Percentiles rank a stretch among this genome's conserved stretches.
Conservation (phyloP, 2,888 invertebrate genomes). For the Dicyrtoma fusca region DNA sequence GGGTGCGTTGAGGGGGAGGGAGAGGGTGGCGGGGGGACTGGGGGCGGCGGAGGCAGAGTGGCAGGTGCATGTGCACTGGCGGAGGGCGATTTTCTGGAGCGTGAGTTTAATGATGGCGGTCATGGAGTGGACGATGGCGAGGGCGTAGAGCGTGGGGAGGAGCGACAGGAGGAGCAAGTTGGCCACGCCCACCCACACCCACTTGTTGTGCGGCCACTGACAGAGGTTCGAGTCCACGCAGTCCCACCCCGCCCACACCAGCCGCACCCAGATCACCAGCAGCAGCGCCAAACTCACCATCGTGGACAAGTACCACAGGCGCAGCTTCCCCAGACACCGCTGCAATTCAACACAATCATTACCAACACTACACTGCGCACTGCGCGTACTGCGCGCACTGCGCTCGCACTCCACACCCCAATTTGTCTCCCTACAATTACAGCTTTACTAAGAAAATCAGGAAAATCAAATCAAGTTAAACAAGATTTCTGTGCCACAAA, state of each 20-base stretch:
- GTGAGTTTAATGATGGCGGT: too few relatives aligned
- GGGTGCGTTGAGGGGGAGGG: too few relatives aligned
- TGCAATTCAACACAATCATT: conserved; percentile 6
- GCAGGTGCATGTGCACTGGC: too few relatives aligned
- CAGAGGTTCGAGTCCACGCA: conserved; percentile 14
- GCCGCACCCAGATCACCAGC: conserved; percentile 8
- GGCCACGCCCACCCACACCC: conserved; percentile 22
- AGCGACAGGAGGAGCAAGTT: conserved; percentile 18
- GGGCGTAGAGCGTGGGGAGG: conserved; percentile 25
- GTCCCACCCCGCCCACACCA: conserved; percentile 2
- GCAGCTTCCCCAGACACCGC: conserved; percentile 23
- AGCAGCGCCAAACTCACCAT: conserved; percentile 4
- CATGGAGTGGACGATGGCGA: conserved; percentile 15
- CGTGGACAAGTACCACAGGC: conserved; percentile 28
- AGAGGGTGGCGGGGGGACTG: too few relatives aligned
- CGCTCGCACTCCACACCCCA: too few relatives aligned
- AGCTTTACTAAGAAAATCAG: too few relatives aligned
- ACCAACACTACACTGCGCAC: neutral
- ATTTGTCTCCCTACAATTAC: too few relatives aligned
- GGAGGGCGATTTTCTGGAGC: too few relatives aligned
- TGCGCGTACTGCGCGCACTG: neutral
- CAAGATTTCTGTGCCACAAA: too few relatives aligned
- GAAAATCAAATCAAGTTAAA: too few relatives aligned
- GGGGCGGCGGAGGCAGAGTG: too few relatives aligned
- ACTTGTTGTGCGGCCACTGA: conserved; percentile 13